These are phyloP conservation scores for Ctenoplectra terminalis DNA, from an alignment of 1,140 invertebrate genomes.

Conservation along the genomic window DNA sequence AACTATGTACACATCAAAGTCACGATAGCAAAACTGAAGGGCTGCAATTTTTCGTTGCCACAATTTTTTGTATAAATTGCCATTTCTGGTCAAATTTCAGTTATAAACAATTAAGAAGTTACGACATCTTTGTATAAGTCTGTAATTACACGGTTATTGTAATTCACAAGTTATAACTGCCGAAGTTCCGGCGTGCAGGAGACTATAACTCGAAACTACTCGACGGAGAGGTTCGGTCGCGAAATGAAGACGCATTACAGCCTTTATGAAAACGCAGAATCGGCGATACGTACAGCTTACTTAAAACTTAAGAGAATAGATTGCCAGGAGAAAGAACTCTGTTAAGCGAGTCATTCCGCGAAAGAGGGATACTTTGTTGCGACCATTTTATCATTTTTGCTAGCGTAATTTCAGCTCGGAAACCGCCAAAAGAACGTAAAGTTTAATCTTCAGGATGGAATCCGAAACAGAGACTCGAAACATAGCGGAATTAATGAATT, in stretches of 20 bases:
- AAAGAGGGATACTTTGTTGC: not conserved
- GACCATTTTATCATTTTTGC: constrained; percentile 36
- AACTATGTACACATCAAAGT: no score
- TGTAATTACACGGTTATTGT: constrained; percentile 50
- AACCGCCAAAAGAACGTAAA: not conserved
- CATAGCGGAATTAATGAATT: not conserved
- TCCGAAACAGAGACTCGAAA: not conserved
- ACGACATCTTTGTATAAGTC: constrained; percentile 35
- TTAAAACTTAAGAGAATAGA: constrained; percentile 55
- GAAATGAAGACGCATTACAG: constrained; percentile 63
- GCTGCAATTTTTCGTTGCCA: not conserved
- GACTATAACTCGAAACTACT: constrained; percentile 56
- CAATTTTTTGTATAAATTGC: no score
- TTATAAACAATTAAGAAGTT: constrained; percentile 40
- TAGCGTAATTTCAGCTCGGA: not conserved
- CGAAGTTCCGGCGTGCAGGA: constrained; percentile 55
- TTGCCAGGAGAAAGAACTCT: constrained; percentile 10
- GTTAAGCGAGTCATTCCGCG: constrained; percentile 31
- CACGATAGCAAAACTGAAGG: no score
- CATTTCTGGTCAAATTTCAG: constrained; percentile 37
- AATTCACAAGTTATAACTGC: constrained; percentile 70
- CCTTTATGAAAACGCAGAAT: constrained; percentile 50
- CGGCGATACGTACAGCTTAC: constrained; percentile 48
- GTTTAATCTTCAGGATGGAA: not conserved
- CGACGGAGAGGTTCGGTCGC: not conserved